phyloP scores from a whole-genome alignment of 2,113 vertebrate species.

The Serinus canaria region DNA sequence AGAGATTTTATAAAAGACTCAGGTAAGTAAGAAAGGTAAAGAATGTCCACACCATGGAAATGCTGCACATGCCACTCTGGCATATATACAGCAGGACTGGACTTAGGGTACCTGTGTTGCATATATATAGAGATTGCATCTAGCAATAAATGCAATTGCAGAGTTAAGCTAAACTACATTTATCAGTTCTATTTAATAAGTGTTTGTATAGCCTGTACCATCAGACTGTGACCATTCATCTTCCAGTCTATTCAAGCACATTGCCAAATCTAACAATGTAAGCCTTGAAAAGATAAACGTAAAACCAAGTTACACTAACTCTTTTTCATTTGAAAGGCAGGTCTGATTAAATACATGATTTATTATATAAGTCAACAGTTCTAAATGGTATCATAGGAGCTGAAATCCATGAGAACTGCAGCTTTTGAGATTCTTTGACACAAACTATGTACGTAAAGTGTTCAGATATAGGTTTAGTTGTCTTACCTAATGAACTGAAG shows the following conservation, averaged over 20 bases:
- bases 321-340: background rate
- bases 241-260: background rate
- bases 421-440: background rate
- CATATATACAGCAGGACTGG: background rate
- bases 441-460: background rate
- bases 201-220: background rate
- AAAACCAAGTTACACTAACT: background rate
- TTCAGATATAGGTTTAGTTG: background rate
- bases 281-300: background rate
- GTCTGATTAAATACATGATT: background rate
- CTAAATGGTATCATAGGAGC: background rate
- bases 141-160: background rate
- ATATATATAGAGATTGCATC: background rate
- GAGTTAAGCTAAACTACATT: background rate
- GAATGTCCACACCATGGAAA: background rate
- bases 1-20: background rate
- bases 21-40: background rate
- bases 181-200: background rate
- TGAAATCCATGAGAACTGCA: background rate
- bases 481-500: background rate
- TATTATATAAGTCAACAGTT: background rate
- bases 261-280: background rate
- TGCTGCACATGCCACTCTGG: background rate
- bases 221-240: background rate
- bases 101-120: background rate